A percentile compares a stretch with the other conserved stretches of the same genome.
Conservation (phyloP, 2,888 invertebrate species). For the Tipula confusa region DNA sequence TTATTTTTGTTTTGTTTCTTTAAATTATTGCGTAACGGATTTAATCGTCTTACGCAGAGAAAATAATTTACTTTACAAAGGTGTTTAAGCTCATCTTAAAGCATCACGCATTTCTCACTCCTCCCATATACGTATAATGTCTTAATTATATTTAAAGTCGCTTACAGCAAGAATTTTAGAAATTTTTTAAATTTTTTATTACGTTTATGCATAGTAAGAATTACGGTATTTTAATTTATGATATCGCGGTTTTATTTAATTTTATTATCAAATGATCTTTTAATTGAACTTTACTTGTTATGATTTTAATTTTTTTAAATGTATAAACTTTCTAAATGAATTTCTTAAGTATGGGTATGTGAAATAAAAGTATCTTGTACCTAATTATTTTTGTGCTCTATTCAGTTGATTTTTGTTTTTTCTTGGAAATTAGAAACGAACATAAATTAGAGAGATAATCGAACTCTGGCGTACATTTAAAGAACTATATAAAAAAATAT, state of each 20-base stretch:
- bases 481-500: not conserved
- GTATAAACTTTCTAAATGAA: not conserved
- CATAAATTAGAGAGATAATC: not conserved
- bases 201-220: not conserved
- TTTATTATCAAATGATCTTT: slow-evolving; percentile 9
- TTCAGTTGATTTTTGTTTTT: not conserved
- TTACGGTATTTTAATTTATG: not conserved
- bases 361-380: not conserved
- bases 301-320: not conserved
- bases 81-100: not conserved
- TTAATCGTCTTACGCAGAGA: no score
- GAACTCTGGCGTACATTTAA: not conserved
- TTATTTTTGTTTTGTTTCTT: not conserved
- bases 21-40: not conserved
- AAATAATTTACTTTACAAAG: no score
- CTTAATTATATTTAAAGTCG: not conserved
- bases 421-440: not conserved
- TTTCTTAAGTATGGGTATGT: not conserved
- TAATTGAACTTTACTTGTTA: slow-evolving; percentile 20
- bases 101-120: not conserved
- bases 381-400: not conserved
- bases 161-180: not conserved
- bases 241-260: not conserved
- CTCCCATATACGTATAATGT: not conserved
- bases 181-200: not conserved